Conservation (phyloP, 2,888 invertebrate genomes). For the Erannis defoliaria region DNA sequence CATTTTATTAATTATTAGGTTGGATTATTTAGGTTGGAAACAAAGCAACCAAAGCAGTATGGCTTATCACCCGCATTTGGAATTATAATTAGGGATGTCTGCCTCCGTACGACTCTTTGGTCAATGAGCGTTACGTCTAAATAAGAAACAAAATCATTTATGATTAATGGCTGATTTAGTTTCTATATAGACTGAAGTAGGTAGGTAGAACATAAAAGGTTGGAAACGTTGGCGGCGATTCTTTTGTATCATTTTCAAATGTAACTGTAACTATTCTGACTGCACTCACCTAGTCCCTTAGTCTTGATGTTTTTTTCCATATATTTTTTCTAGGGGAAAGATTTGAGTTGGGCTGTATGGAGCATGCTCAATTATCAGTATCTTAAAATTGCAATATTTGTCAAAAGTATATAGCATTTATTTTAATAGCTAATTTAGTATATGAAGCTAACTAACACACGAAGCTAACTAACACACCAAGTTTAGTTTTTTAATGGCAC, state of each 20-base stretch:
- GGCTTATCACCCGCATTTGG: too few species aligned
- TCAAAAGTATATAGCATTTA: neutral
- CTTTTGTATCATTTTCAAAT: neutral
- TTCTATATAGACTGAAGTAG: slow-evolving; percentile 17
- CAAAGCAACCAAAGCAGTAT: too few species aligned
- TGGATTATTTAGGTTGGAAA: too few species aligned
- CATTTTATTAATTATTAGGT: too few species aligned
- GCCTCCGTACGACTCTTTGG: neutral
- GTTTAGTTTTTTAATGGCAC: neutral
- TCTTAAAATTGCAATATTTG: too few species aligned
- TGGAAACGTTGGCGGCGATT: neutral
- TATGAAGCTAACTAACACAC: too few species aligned
- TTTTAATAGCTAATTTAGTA: neutral
- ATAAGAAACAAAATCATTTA: neutral
- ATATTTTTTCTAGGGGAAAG: too few species aligned
- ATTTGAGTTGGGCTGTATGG: too few species aligned
- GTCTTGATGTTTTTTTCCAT: too few species aligned
- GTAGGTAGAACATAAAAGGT: slow-evolving; percentile 35
- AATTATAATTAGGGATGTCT: neutral
- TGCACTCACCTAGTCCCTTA: neutral
- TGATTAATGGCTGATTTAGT: neutral
- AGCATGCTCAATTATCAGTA: too few species aligned
- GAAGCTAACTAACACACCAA: neutral
- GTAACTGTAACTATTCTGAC: neutral
- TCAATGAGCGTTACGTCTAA: neutral